Evolutionary conservation across 2,888 invertebrate genomes (phyloP).

Genomic region (Tiliacea aurago): DNA sequence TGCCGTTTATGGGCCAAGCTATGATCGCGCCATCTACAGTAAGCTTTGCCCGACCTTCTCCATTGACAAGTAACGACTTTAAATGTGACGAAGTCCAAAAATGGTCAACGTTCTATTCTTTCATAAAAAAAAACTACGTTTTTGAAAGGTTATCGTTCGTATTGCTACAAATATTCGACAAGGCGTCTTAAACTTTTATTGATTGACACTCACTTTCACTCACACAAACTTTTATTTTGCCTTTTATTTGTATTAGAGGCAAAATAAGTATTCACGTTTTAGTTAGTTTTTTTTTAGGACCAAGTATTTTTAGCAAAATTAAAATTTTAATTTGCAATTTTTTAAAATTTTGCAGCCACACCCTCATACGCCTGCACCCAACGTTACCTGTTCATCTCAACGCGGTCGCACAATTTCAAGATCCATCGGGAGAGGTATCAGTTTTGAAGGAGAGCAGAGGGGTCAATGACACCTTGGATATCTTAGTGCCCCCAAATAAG

Average conservation of each 20-base stretch:
- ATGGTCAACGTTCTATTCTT: no score
- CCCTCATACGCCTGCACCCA: constrained; percentile 77
- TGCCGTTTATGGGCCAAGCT: no score
- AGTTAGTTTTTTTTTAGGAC: no score
- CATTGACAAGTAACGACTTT: not conserved
- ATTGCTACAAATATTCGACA: constrained; percentile 21
- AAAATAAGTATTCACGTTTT: not conserved
- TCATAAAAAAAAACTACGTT: not conserved
- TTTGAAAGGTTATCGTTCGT: not conserved
- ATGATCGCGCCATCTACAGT: no score
- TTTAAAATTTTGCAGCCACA: constrained; percentile 75
- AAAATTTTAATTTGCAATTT: not conserved
- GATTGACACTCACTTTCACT: not conserved
- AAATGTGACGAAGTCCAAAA: not conserved
- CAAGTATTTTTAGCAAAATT: not conserved
- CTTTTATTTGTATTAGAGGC: no score
- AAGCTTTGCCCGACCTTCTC: no score
- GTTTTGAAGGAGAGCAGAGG: constrained; percentile 79
- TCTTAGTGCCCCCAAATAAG: constrained; percentile 77
- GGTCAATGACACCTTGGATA: constrained; percentile 81
- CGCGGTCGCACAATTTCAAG: constrained; percentile 68
- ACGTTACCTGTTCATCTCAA: constrained; percentile 71
- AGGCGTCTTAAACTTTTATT: constrained; percentile 6
- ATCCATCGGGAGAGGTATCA: constrained; percentile 74
- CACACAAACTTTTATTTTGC: no score